phyloP scores from a whole-genome alignment of 2,888 invertebrate species.

The Empis livida region DNA sequence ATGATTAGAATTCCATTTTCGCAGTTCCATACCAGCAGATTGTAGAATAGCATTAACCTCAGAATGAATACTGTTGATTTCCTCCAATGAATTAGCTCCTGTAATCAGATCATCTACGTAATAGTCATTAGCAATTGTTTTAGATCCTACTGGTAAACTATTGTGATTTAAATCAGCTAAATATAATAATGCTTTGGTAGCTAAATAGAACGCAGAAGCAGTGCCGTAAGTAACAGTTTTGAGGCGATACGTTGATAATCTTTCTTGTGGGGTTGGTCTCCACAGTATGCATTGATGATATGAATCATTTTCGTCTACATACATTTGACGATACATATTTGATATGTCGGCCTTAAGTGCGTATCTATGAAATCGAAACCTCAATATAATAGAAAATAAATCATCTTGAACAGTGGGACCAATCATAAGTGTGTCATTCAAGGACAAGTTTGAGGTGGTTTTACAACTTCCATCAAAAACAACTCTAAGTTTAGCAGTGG shows the following conservation, averaged over 20 bases:
- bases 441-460: slow-evolving; percentile 2
- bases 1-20: neutral
- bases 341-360: slow-evolving; percentile 15
- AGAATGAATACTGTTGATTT: neutral
- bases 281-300: slow-evolving; percentile 12
- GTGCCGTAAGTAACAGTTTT: slow-evolving; percentile 11
- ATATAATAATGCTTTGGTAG: slow-evolving; percentile 4
- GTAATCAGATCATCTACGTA: neutral
- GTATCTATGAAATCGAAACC: neutral
- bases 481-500: slow-evolving; percentile 1
- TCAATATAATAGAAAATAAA: slow-evolving; percentile 7
- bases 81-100: neutral
- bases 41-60: neutral
- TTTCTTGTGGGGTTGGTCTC: slow-evolving; percentile 3
- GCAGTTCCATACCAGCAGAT: neutral
- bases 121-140: neutral
- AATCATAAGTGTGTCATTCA: slow-evolving; percentile 3
- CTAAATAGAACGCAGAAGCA: slow-evolving; percentile 8
- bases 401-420: slow-evolving; percentile 9
- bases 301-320: slow-evolving; percentile 6
- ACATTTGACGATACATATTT: slow-evolving; percentile 16
- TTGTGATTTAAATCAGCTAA: neutral
- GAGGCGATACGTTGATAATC: slow-evolving; percentile 5
- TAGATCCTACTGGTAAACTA: neutral
- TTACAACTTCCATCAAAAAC: slow-evolving; percentile 7